phyloP scores from a whole-genome alignment of 2,888 invertebrate species.

The Watsonalla binaria region DNA sequence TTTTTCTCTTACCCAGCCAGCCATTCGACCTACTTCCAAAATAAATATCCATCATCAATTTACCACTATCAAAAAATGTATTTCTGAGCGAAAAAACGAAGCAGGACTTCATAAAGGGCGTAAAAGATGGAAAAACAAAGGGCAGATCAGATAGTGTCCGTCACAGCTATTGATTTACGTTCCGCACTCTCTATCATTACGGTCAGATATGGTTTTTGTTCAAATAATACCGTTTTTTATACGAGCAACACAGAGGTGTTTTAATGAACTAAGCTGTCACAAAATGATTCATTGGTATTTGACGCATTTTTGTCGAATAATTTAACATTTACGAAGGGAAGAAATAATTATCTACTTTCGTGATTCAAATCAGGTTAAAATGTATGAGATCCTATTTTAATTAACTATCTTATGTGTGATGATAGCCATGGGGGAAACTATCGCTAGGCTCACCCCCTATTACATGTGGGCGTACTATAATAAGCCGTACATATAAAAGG shows the following conservation, averaged over 20 bases:
- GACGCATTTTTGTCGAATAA: no score
- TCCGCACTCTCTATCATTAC: neutral
- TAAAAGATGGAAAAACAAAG: neutral
- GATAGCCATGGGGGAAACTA: no score
- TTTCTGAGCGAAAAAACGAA: neutral
- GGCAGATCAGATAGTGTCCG: constrained; percentile 1
- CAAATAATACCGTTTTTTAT: neutral
- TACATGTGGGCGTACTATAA: no score
- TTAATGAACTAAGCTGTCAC: neutral
- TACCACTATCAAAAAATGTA: neutral
- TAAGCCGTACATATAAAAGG: no score
- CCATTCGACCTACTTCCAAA: no score
- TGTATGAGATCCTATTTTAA: no score
- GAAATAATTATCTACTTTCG: no score
- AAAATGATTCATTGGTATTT: neutral
- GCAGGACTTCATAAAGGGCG: neutral
- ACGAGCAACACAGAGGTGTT: neutral
- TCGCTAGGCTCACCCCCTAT: no score
- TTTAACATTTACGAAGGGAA: no score
- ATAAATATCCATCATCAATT: neutral
- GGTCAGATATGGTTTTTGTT: neutral
- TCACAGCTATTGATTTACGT: constrained; percentile 1
- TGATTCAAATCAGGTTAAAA: no score
- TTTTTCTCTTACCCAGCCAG: no score
- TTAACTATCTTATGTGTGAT: no score